Evolutionary conservation across 2,113 vertebrate genomes (phyloP).

Genomic region (human (Homo sapiens)): GRCh38 chr5:33501001-33501500

Average conservation of each 20-base stretch:
- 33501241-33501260: not conserved
- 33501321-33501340: not conserved
- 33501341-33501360: not conserved
- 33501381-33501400: not conserved
- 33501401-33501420: not conserved
- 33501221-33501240: not conserved
- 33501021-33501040: not conserved
- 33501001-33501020: not conserved
- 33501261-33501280: not conserved
- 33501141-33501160: not conserved
- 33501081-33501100: not conserved
- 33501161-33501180: not conserved
- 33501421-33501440: not conserved
- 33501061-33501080: not conserved
- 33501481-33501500: too few relatives aligned
- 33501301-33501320: not conserved
- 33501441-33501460: not conserved
- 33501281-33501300: too few relatives aligned
- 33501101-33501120: not conserved
- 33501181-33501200: not conserved
- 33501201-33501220: not conserved
- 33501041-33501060: not conserved
- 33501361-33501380: not conserved
- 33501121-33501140: constrained; percentile 11
- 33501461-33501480: not conserved